Evolutionary conservation across 2,113 vertebrate genomes (phyloP), one percentile per base, ranked within the genome.

Genomic region (Dascyllus trimaculatus): DNA sequence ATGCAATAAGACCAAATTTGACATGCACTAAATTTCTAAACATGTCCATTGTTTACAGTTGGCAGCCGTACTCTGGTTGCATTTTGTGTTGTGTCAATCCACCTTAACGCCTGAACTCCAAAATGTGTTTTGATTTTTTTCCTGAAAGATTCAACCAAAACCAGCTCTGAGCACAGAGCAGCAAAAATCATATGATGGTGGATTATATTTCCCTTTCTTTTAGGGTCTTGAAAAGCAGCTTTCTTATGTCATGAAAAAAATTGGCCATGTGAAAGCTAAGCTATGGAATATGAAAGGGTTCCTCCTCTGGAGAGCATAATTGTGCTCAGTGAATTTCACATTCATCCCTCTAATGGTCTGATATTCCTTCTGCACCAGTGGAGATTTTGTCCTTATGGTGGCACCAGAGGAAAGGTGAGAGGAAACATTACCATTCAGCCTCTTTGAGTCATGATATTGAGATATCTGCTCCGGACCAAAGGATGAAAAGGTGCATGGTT

Each of bases 91-190:
- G 46, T 62, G 67, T 72, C 82, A 76, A 32, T 59, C 61, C 76
- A n/a, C 18, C 49, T 76, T 58, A 45, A 68, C 18, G 45, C 54
- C 25, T 19, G 17, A 54, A 57, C 54, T 54, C 40, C 35, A 72
- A 56, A 65, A 79, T 71, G 38, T 75, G 6, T 49, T 74, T 22
- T 45, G 24, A 84, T 75, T 75, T 71, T 64, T 48, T 80, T 29
- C 26, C 48, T 1, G 21, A 61, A 38, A 53, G 19, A 66, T 51
- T 66, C 54, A 58, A 62, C n/a, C n/a, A 70, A 40, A 56, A 74
- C 21, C 70, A 59, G 48, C 60, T 84, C 62, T 66, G 71, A 76
- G 71, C 51, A 62, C 3, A 26, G 57, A 58, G 53, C 48, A 53
- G 58, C 63, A 51, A 52, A 63, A 53, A n/a, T 18, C 18, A 11